These are phyloP conservation scores for Drosophila seguyi DNA, from an alignment of 1,140 invertebrate species.

Conservation along the genomic window DNA sequence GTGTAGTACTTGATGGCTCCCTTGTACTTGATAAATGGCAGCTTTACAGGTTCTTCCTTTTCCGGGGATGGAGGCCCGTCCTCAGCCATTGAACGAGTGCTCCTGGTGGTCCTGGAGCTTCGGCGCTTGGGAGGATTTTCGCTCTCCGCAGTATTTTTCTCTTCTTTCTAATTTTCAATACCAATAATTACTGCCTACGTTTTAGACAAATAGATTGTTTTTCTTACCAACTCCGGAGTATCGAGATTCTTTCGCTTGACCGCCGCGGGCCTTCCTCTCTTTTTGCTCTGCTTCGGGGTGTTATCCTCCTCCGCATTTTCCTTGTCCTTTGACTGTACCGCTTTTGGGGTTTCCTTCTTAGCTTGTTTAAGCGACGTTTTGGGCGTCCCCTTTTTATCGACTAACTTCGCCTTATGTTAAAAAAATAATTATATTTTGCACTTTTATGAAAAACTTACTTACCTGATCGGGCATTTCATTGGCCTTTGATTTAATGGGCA, in stretches of 20 bases:
- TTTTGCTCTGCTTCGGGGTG: conserved; percentile 28
- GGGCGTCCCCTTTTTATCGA: conserved; percentile 23
- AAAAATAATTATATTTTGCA: background rate
- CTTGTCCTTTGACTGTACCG: conserved; percentile 30
- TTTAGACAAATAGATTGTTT: background rate
- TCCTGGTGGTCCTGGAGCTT: conserved; percentile 67
- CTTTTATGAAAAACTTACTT: background rate
- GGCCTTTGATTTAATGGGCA: conserved; percentile 44
- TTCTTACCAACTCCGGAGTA: conserved; percentile 61
- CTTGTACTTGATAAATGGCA: conserved; percentile 85
- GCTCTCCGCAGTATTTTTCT: conserved; percentile 37
- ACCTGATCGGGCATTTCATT: conserved; percentile 28
- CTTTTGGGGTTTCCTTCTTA: conserved; percentile 10
- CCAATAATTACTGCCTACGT: no score
- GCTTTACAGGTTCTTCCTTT: conserved; percentile 52
- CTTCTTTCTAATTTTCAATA: conserved; percentile 23
- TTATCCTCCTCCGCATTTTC: conserved; percentile 33
- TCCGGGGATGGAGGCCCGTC: conserved; percentile 59
- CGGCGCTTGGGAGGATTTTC: conserved; percentile 81
- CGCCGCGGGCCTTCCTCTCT: conserved; percentile 6
- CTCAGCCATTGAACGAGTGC: conserved; percentile 73
- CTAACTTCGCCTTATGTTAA: conserved; percentile 20
- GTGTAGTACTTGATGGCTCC: conserved; percentile 86
- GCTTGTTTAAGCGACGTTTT: conserved; percentile 1
- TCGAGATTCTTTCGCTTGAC: conserved; percentile 53